Evolutionary conservation across 2,888 invertebrate species (phyloP), one percentile per base, ranked within the genome.

Genomic region (Meiosimyza platycephala): DNA sequence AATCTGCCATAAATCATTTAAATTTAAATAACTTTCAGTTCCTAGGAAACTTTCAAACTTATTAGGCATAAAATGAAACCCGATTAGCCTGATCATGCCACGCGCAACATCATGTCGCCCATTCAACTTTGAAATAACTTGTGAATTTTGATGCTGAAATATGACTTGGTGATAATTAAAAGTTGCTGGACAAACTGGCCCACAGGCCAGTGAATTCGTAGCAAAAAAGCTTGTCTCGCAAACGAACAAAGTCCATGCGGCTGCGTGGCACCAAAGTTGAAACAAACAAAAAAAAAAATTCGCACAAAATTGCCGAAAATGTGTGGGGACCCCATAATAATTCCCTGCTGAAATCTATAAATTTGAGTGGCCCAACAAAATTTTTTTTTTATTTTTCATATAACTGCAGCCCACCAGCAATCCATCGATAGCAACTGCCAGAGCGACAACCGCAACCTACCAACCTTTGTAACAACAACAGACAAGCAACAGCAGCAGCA

Each of bases 81-180:
- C 40, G 40, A 40, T 40, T 40, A 57, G 22, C 13, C 28, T 57
- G 13, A 57, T 28, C 22, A 12, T 47, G 47, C 33, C 40, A 57
- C 57, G 55, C 47, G 22, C 51, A 13, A 12, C 16, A 55, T 6
- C 55, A n/a, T 57, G 1, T 67, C 57, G 48, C 67, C 55, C 67
- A 55, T 55, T 67, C 22, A 15, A 57, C 13, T 47, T 47, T 47
- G 11, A n/a, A 55, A 50, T 13, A 50, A 57, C 57, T 55, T 67
- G 67, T 67, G 57, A 67, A 57, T 33, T 28, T 57, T 67, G 64
- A 67, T 69, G 62, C 60, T 69, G 62, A 69, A 69, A 69, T 69
- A 69, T 69, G 60, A 69, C 50, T 40, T 28, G 33, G 60, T 16
- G 60, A 69, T 60, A 69, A 69, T 69, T 69, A 69, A 62, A 13